Evolutionary conservation across 1,140 invertebrate genomes (phyloP).

Genomic region (Drosophila teissieri): DNA sequence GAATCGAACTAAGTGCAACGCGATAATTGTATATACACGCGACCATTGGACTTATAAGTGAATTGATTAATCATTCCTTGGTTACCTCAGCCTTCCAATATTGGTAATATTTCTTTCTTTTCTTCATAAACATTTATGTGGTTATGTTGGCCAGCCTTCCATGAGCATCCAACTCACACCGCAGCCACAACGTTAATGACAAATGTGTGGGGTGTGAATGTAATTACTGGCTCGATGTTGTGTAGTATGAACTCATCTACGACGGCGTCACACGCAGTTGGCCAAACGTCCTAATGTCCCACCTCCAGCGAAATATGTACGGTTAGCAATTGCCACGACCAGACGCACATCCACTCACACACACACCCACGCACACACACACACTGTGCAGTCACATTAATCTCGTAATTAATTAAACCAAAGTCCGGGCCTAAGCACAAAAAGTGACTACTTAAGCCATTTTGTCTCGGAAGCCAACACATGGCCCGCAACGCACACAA

Average conservation of each 20-base stretch:
- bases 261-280: slow-evolving; percentile 47
- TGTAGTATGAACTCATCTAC: slow-evolving; percentile 49
- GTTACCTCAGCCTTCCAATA: neutral
- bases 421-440: slow-evolving; percentile 81
- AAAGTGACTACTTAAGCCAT: slow-evolving; percentile 83
- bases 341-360: slow-evolving; percentile 34
- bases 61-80: neutral
- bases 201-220: slow-evolving; percentile 58
- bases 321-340: slow-evolving; percentile 47
- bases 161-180: slow-evolving; percentile 1
- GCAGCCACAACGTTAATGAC: slow-evolving; percentile 40
- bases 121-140: slow-evolving; percentile 37
- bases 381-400: slow-evolving; percentile 65
- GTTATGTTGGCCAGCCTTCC: slow-evolving; percentile 2
- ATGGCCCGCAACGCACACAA: slow-evolving; percentile 48
- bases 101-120: neutral
- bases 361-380: neutral
- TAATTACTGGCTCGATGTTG: slow-evolving; percentile 64
- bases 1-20: too few species aligned
- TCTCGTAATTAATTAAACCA: slow-evolving; percentile 83
- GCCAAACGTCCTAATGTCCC: slow-evolving; percentile 13
- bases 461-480: slow-evolving; percentile 75
- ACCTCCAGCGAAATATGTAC: slow-evolving; percentile 2
- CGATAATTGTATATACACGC: neutral
- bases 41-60: neutral